Evolutionary conservation across 2,113 vertebrate genomes (phyloP), one percentile per base, ranked within the genome.

Genomic region (Elachura formosa): DNA sequence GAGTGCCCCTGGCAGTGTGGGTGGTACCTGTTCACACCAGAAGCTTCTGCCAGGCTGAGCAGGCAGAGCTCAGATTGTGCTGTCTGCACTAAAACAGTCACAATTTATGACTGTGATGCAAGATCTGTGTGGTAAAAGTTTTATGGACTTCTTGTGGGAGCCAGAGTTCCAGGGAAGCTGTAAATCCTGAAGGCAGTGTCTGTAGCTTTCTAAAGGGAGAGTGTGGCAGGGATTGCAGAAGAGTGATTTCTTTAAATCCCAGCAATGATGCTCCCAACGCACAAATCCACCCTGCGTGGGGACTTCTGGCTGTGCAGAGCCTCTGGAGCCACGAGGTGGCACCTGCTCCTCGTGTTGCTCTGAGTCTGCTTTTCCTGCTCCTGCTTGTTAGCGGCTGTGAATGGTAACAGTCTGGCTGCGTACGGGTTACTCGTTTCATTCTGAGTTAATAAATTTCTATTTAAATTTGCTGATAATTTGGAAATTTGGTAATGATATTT

Each of bases 321-420:
- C 68, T 5, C 2, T 9, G 33, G 31, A 19, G 29, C 96, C 96
- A 91, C 94, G 7, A 96, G 96, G 17, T 92, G 96, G 95, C 96
- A 89, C 73, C 22, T 82, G 87, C 14, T 40, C 40, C 80, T 63
- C 11, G 0, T 12, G 0, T 23, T 62, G 15, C 34, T 46, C 41
- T 7, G 23, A n/a, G 43, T 82, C 23, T 14, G 11, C 14, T 54
- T 52, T 45, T 56, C 62, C 62, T 23, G 56, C 54, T 78, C 4
- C 38, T 16, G 2, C 12, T 54, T 26, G 21, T 61, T 14, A 17
- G 31, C 11, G 14, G 45, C 31, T 69, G 14, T 2, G 10, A 33
- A 14, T 2, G 15, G 14, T 6, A 24, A 18, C 36, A 34, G 24
- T 6, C 36, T 74, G 73, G 16, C 6, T 40, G 33, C 38, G 56